Evolutionary conservation across 1,140 invertebrate species (phyloP).

Genomic region (Trichonephila clavata): DNA sequence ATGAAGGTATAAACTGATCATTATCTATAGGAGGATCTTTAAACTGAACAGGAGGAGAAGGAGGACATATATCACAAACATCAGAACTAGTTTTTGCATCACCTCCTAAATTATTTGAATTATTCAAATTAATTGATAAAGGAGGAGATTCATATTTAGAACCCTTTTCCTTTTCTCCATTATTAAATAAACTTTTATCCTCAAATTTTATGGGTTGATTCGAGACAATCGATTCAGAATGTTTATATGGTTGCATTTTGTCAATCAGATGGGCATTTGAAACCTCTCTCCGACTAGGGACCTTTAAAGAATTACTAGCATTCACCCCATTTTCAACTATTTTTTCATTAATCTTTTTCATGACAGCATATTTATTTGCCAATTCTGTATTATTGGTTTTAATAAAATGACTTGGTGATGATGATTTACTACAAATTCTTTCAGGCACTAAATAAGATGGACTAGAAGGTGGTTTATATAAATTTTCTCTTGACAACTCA

Average conservation of each 20-base stretch:
- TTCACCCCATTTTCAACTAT: neutral
- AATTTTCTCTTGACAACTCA: constrained; percentile 26
- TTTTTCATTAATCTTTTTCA: constrained; percentile 13
- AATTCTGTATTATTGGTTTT: neutral
- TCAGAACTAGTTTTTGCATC: constrained; percentile 29
- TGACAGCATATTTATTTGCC: constrained; percentile 7
- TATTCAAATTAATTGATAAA: constrained; percentile 29
- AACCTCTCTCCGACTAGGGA: neutral
- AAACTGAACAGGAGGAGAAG: constrained; percentile 76
- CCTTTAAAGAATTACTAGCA: constrained; percentile 3
- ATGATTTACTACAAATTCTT: neutral
- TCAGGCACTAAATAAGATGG: constrained; percentile 51
- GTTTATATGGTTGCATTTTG: constrained; percentile 34
- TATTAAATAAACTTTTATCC: constrained; percentile 41
- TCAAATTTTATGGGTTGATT: constrained; percentile 64
- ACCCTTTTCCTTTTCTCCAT: constrained; percentile 31
- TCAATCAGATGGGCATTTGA: neutral
- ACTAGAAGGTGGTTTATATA: constrained; percentile 17
- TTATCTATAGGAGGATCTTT: constrained; percentile 54
- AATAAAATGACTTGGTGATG: constrained; percentile 12
- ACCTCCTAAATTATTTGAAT: neutral
- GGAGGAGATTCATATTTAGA: constrained; percentile 51
- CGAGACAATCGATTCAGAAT: constrained; percentile 54
- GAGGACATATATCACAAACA: constrained; percentile 76
- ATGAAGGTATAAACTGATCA: neutral